Evolutionary conservation across 2,113 vertebrate species (phyloP).

Genomic region (Myrmecobius fasciatus): DNA sequence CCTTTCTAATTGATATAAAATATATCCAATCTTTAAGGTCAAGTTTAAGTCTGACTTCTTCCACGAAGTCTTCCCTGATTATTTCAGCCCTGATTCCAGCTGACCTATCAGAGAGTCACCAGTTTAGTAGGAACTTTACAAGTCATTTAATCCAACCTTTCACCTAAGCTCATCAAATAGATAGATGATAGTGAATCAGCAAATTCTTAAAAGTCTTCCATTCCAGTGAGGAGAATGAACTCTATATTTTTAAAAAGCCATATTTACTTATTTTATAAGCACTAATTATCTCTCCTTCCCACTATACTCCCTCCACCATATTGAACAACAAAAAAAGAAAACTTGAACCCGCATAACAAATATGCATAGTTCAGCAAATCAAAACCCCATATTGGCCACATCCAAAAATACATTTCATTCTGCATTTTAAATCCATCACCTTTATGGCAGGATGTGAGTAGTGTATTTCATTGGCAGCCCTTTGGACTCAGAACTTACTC

Average conservation of each 20-base stretch:
- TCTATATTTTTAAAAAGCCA: not conserved
- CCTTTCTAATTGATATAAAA: not conserved
- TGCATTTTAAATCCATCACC: not conserved
- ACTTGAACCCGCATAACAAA: not conserved
- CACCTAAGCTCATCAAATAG: not conserved
- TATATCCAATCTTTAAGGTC: not conserved
- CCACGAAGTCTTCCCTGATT: not conserved
- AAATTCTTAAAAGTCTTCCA: not conserved
- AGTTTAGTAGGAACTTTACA: not conserved
- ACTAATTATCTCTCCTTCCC: not conserved
- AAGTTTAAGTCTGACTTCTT: not conserved
- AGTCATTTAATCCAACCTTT: not conserved
- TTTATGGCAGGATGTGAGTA: not conserved
- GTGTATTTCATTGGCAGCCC: not conserved
- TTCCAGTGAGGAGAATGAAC: not conserved
- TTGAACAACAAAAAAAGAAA: not conserved
- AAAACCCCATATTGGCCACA: not conserved
- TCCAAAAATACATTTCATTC: not conserved
- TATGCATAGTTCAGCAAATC: not conserved
- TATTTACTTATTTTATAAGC: not conserved
- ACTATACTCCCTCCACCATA: not conserved
- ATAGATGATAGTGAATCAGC: not conserved
- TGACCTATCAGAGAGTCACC: not conserved
- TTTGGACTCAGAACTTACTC: not conserved
- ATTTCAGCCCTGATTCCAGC: not conserved